These are phyloP conservation scores for Habropoda laboriosa DNA, from an alignment of 1,140 invertebrate genomes.

Conservation along the genomic window DNA sequence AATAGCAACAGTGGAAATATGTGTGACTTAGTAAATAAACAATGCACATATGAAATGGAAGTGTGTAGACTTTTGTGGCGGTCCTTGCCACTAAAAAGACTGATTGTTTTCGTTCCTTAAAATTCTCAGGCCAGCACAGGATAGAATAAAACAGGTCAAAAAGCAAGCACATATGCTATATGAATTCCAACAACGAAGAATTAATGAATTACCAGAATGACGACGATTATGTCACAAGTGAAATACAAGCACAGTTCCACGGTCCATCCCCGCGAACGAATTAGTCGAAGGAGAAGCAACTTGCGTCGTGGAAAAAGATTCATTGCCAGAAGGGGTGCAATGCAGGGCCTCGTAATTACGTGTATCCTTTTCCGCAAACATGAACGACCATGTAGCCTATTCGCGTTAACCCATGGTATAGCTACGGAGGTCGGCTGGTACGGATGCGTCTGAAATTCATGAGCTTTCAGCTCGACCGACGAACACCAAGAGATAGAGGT, in stretches of 20 bases:
- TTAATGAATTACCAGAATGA: neutral
- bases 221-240: too few relatives aligned
- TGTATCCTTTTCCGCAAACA: slow-evolving; percentile 54
- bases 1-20: too few relatives aligned
- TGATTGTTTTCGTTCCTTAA: too few relatives aligned
- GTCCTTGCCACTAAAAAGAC: too few relatives aligned
- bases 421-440: slow-evolving; percentile 26
- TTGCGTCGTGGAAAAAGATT: slow-evolving; percentile 1
- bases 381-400: slow-evolving; percentile 38
- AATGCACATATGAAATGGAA: too few relatives aligned
- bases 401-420: slow-evolving; percentile 12
- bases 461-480: slow-evolving; percentile 53
- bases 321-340: neutral
- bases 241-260: neutral
- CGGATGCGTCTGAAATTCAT: slow-evolving; percentile 71
- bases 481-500: slow-evolving; percentile 3
- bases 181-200: too few relatives aligned
- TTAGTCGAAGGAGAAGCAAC: neutral
- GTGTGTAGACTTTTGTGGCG: too few relatives aligned
- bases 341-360: slow-evolving; percentile 44
- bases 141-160: too few relatives aligned
- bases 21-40: too few relatives aligned
- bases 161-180: too few relatives aligned
- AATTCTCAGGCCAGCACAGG: too few relatives aligned
- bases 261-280: neutral